phyloP scores from a whole-genome alignment of 1,140 invertebrate species.

The Magallana gigas region DNA sequence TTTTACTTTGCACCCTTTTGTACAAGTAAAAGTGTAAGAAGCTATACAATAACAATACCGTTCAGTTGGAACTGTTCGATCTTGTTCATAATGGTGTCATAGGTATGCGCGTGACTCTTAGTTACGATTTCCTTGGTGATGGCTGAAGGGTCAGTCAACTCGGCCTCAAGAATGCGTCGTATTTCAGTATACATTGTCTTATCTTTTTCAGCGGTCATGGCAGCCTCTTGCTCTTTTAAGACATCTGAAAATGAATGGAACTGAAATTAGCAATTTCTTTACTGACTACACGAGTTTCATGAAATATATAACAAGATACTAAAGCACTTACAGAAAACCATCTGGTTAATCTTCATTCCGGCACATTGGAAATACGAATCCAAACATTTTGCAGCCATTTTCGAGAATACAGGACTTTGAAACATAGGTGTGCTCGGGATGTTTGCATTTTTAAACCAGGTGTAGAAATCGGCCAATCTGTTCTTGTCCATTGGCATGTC shows the following conservation, averaged over 20 bases:
- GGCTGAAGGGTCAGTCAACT: not conserved
- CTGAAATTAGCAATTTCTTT: too few relatives aligned
- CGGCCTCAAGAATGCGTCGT: not conserved
- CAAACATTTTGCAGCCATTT: not conserved
- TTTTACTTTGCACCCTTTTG: not conserved
- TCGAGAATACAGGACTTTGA: not conserved
- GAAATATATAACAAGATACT: not conserved
- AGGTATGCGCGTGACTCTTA: not conserved
- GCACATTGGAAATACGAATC: not conserved
- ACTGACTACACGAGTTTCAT: too few relatives aligned
- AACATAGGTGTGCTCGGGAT: not conserved
- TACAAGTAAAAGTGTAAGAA: too few relatives aligned
- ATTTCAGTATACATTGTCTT: not conserved
- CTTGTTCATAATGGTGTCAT: not conserved
- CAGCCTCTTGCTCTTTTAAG: not conserved
- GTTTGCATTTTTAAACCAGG: not conserved
- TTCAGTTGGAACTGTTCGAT: not conserved
- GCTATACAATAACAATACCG: not conserved
- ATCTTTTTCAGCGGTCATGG: not conserved
- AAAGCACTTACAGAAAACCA: not conserved
- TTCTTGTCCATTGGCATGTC: not conserved
- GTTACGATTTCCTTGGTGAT: not conserved
- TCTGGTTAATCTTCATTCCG: not conserved
- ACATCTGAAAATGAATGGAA: not conserved
- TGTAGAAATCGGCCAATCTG: not conserved